Base-by-base conservation (phyloP, 1,140 invertebrate species). In the Drosophila watanabei region DNA sequence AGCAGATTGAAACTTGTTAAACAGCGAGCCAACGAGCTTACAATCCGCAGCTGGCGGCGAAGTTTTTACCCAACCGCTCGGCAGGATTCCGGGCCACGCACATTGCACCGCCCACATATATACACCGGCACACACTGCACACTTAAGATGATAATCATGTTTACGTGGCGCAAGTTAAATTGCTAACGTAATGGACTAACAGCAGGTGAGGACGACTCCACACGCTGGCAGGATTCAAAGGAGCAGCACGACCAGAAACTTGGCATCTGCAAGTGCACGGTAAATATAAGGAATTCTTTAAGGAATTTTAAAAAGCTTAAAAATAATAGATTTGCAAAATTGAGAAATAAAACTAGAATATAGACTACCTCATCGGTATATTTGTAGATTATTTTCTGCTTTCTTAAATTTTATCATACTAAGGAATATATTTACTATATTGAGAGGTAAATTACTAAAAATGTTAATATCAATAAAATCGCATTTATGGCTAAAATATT, bases 101-200 rank as follows among this genome's bases (percentile, higher is more conserved):
- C 72, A 56, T 16, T 73, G 58, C 57, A 68, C 33, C 63, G 35
- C 43, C 56, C 57, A 46, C 71, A 54, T 24, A 16, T n/a, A 60
- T n/a, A 59, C 11, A 30, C 43, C 79, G 16, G 13, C 24, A 77
- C 79, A 68, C 85, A 85, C 30, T 90, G 85, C 85, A 85, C 85
- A 85, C 85, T 89, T 89, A 89, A 89, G 85, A 89, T 90, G 85
- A 89, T 89, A 89, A 89, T 89, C 85, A 90, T 89, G 85, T 89
- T 89, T 89, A 89, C 85, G 85, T 89, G 85, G 85, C 85, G 86
- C 81, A 89, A 89, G 85, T 89, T 89, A 90, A 89, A 89, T 89
- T 89, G 85, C 78, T 90, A 89, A 81, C 85, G 85, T 89, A 89
- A 89, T 89, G 85, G 85, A 90, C 85, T 90, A 85, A 89, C 85